Evolutionary conservation across 2,888 invertebrate species (phyloP).

Genomic region (Zonitis immaculata): DNA sequence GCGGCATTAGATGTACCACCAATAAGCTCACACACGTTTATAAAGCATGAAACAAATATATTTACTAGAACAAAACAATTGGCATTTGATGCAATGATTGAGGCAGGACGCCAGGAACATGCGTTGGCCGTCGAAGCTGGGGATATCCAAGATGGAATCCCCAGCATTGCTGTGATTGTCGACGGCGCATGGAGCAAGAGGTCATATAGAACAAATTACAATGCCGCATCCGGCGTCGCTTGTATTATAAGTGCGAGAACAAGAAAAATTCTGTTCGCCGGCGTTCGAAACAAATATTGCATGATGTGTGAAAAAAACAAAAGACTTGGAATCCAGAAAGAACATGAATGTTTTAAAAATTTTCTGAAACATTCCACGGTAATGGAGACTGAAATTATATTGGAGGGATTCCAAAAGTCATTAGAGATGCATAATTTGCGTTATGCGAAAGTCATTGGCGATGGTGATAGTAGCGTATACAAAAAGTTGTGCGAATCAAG

Average conservation of each 20-base stretch:
- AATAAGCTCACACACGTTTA: neutral
- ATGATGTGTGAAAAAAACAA: conserved; percentile 7
- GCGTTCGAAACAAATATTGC: conserved; percentile 21
- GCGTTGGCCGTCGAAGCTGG: conserved; percentile 18
- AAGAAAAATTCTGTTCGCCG: conserved; percentile 16
- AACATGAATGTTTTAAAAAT: conserved; percentile 22
- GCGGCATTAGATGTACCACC: conserved; percentile 5
- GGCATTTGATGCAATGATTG: neutral
- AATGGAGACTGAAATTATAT: conserved; percentile 20
- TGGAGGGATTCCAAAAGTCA: conserved; percentile 16
- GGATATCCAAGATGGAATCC: conserved; percentile 18
- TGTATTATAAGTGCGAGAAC: conserved; percentile 12
- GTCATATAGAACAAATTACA: conserved; percentile 15
- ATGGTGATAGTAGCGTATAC: conserved; percentile 19
- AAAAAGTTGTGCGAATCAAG: conserved; percentile 11
- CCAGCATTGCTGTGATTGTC: conserved; percentile 22
- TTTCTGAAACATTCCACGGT: conserved; percentile 15
- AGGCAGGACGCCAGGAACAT: conserved; percentile 9
- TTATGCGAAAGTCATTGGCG: conserved; percentile 15
- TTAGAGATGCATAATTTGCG: conserved; percentile 12
- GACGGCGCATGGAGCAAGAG: conserved; percentile 27
- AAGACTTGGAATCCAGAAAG: conserved; percentile 1
- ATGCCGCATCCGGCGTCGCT: conserved; percentile 7
- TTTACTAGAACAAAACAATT: conserved; percentile 1
- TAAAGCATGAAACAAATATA: neutral